Evolutionary conservation across 2,888 invertebrate species (phyloP).

Genomic region (Polietes domitor): DNA sequence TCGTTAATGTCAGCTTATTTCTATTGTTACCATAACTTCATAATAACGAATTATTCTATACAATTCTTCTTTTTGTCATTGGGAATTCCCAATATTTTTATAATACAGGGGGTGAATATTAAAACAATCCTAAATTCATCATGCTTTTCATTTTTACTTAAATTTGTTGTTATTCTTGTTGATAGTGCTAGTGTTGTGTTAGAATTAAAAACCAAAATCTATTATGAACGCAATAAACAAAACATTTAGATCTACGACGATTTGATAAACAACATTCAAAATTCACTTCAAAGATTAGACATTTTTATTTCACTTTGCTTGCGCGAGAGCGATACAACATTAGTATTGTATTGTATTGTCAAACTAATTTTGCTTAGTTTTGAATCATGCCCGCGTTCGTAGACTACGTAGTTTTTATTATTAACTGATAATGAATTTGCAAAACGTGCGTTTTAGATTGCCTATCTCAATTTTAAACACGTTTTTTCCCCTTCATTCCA

Average conservation of each 20-base stretch:
- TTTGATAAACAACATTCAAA: background rate
- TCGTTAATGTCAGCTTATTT: no score
- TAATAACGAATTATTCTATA: no score
- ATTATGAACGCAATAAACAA: background rate
- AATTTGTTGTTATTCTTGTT: background rate
- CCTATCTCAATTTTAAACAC: constrained; percentile 33
- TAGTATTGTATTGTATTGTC: no score
- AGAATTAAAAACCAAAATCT: background rate
- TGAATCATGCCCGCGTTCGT: background rate
- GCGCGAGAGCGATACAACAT: background rate
- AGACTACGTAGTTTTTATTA: background rate
- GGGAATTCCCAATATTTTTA: no score
- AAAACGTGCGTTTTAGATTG: constrained; percentile 44
- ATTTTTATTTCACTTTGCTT: background rate
- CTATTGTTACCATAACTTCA: no score
- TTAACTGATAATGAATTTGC: constrained; percentile 34
- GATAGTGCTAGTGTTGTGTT: background rate
- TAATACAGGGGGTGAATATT: no score
- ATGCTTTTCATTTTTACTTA: no score
- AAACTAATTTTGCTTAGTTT: background rate
- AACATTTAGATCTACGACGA: no score
- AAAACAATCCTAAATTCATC: no score
- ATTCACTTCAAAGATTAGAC: no score
- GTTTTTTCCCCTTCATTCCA: constrained; percentile 24
- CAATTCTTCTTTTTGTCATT: no score